Evolutionary conservation across 2,113 vertebrate genomes (phyloP), one percentile per base, ranked within the genome.

Genomic region (Oophaga pumilio): DNA sequence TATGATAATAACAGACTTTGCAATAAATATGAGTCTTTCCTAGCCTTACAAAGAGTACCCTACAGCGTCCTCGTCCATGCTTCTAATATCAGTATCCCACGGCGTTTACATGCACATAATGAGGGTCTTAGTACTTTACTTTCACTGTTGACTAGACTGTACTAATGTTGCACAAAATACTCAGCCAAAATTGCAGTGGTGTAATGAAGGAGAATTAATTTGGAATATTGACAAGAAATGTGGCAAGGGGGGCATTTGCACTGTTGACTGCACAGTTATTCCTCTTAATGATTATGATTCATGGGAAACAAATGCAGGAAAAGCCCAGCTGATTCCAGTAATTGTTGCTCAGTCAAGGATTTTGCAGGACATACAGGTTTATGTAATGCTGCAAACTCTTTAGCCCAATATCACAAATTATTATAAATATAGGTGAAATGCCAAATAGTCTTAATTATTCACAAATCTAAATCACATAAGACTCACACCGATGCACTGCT

Each of bases 171-270:
- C 85, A 87, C 79, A 76, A 71, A 56, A 71, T 88, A 50, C 85
- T 89, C 62, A 79, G 84, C 26, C 60, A 89, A 89, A 85, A 60
- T 64, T 80, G 84, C 24, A 89, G 62, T 64, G 73, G 86, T 90
- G 56, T 87, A 85, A 89, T 22, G 60, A 91, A 57, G 26, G 89
- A 89, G 81, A 64, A 78, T 90, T 83, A 78, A 81, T 81, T 66
- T 76, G 22, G 84, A 89, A 89, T 74, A 69, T 73, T 74, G 87
- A 87, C 68, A 89, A 85, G 81, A 89, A 89, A 76, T 6, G 0
- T 24, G 77, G 53, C 66, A 22, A 84, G 43, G 33, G 71, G 90
- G 84, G 68, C 78, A 76, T 89, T 66, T 88, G 66, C 64, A 59
- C 68, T 88, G 77, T 87, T 84, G 28, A 84, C 73, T 56, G 62